A percentile compares a stretch with the other conserved stretches of the same genome.
phyloP scores from a whole-genome alignment of 2,888 invertebrate species.

The Proisotoma minuta region DNA sequence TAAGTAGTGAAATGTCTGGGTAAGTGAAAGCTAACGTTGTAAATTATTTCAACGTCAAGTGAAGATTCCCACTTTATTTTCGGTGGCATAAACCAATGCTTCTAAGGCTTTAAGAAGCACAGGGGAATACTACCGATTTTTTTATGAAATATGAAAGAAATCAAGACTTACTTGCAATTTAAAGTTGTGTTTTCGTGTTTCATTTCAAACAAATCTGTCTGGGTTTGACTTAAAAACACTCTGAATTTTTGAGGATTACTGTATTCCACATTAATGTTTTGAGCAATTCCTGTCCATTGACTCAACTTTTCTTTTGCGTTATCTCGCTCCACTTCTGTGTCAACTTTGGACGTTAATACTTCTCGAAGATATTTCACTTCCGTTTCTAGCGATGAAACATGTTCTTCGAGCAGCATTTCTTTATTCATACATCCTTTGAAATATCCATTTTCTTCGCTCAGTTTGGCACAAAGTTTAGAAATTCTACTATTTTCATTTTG shows the following conservation, averaged over 20 bases:
- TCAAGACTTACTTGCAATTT: constrained; percentile 30
- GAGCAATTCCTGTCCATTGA: constrained; percentile 33
- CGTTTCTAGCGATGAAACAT: constrained; percentile 33
- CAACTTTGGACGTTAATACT: constrained; percentile 28
- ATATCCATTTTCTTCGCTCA: constrained; percentile 31
- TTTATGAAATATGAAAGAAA: neutral
- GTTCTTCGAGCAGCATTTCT: constrained; percentile 42
- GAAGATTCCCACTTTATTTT: constrained; percentile 23
- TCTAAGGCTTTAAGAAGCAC: neutral
- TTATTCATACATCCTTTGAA: constrained; percentile 35
- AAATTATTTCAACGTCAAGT: constrained; percentile 7
- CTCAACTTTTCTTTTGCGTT: constrained; percentile 28
- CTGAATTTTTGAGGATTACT: constrained; percentile 37
- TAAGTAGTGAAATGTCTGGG: neutral
- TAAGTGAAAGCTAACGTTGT: neutral
- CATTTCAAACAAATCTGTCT: constrained; percentile 36
- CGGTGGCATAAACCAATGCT: constrained; percentile 28
- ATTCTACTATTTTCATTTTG: constrained; percentile 33
- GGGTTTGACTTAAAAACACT: constrained; percentile 33
- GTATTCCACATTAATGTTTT: constrained; percentile 35
- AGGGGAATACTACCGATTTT: constrained; percentile 19
- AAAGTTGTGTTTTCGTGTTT: constrained; percentile 39
- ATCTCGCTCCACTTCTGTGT: constrained; percentile 32
- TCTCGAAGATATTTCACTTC: constrained; percentile 25
- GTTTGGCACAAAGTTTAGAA: constrained; percentile 17